Percentiles rank a stretch among this genome's conserved stretches.
Conservation (phyloP, 2,113 vertebrate genomes). For the Peromyscus polionotus region DNA sequence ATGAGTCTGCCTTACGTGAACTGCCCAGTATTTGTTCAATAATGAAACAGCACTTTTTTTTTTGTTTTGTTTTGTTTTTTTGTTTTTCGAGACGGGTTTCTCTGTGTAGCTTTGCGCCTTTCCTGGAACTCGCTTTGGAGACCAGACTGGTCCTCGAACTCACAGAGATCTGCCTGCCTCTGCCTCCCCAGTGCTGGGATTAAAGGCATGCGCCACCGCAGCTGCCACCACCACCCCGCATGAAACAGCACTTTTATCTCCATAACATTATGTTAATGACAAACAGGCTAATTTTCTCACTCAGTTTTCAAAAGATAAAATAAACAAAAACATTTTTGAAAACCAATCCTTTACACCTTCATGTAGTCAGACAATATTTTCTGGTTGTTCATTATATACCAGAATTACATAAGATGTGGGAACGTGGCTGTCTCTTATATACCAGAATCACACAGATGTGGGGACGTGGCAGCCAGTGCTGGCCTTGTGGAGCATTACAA, state of each 20-base stretch:
- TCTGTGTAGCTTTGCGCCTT: too few species aligned
- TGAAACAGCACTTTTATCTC: not conserved
- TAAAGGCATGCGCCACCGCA: too few species aligned
- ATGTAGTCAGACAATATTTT: not conserved
- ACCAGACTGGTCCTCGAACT: too few species aligned
- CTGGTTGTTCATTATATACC: not conserved
- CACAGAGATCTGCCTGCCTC: too few species aligned
- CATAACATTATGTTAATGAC: not conserved
- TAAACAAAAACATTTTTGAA: not conserved
- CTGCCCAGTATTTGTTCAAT: not conserved
- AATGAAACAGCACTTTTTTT: not conserved
- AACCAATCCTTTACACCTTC: not conserved
- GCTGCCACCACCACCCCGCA: not conserved
- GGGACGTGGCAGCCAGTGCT: not conserved
- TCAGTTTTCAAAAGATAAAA: constrained; percentile 27
- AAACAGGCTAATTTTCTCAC: not conserved
- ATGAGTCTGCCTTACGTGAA: not conserved
- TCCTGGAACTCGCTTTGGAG: too few species aligned
- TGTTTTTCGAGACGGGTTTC: too few species aligned
- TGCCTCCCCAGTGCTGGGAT: too few species aligned
- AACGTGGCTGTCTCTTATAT: not conserved
- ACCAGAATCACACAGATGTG: not conserved
- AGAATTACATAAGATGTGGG: not conserved
- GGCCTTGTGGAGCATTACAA: not conserved
- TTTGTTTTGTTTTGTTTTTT: too few species aligned